These are phyloP conservation scores for Huso huso DNA, from an alignment of 2,797 vertebrate species.

Conservation along the genomic window DNA sequence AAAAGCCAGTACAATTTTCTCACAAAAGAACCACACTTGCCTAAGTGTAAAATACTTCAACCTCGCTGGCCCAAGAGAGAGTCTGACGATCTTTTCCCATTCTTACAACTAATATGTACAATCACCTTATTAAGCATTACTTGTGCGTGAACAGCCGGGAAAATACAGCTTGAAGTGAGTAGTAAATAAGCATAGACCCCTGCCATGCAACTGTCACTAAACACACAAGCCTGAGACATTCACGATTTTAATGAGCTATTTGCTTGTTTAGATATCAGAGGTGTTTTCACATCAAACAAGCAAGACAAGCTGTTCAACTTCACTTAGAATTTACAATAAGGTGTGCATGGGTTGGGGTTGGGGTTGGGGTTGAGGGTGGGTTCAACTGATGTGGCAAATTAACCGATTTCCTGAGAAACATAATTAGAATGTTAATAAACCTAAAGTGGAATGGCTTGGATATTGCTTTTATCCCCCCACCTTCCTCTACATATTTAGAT, in stretches of 20 bases:
- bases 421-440: constrained; percentile 44
- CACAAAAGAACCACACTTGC: no score
- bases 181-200: neutral
- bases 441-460: constrained; percentile 32
- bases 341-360: no score
- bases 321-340: neutral
- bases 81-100: no score
- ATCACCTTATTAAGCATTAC: neutral
- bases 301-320: neutral
- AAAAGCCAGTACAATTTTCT: no score
- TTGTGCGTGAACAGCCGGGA: neutral
- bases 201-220: neutral
- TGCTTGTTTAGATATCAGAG: constrained; percentile 6
- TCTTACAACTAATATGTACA: neutral
- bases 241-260: constrained; percentile 31
- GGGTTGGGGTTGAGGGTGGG: no score
- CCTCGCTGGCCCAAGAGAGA: no score
- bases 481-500: constrained; percentile 30
- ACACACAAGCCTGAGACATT: constrained; percentile 15
- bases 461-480: constrained; percentile 34
- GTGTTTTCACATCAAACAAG: neutral
- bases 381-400: constrained; percentile 26
- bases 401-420: constrained; percentile 36
- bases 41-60: no score
- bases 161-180: neutral